Conservation (phyloP, 2,888 invertebrate species). For the Pristionchus maxplancki region DNA sequence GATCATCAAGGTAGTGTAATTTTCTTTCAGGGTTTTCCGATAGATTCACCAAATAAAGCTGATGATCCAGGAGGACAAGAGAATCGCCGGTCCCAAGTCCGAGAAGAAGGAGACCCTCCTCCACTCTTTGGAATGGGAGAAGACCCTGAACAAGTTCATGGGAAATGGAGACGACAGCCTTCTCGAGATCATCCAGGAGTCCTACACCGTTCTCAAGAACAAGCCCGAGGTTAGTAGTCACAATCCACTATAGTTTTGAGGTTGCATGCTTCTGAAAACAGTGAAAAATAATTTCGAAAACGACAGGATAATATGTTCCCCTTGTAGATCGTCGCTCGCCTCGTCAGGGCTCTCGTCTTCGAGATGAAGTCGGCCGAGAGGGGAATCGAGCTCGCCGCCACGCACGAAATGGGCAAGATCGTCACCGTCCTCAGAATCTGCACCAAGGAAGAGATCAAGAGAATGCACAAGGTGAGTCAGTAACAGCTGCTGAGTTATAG, state of each 20-base stretch:
- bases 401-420: constrained; percentile 62
- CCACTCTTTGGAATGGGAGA: constrained; percentile 64
- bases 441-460: constrained; percentile 58
- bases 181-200: constrained; percentile 50
- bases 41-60: too few species aligned
- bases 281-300: constrained; percentile 60
- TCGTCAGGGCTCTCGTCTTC: neutral
- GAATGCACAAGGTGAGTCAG: constrained; percentile 58
- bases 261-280: too few species aligned
- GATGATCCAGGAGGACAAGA: neutral
- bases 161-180: constrained; percentile 65
- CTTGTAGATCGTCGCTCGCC: constrained; percentile 53
- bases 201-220: constrained; percentile 58
- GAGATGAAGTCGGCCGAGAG: constrained; percentile 2
- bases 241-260: neutral
- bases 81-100: neutral
- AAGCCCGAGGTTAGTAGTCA: constrained; percentile 55
- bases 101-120: constrained; percentile 63
- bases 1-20: constrained; percentile 54
- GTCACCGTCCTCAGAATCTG: constrained; percentile 65
- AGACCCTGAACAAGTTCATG: constrained; percentile 66
- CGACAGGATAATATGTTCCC: too few species aligned
- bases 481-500: too few species aligned
- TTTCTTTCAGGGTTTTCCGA: constrained; percentile 65
- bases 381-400: constrained; percentile 25